phyloP scores from a whole-genome alignment of 1,140 invertebrate species.

The Eufriesea mexicana region DNA sequence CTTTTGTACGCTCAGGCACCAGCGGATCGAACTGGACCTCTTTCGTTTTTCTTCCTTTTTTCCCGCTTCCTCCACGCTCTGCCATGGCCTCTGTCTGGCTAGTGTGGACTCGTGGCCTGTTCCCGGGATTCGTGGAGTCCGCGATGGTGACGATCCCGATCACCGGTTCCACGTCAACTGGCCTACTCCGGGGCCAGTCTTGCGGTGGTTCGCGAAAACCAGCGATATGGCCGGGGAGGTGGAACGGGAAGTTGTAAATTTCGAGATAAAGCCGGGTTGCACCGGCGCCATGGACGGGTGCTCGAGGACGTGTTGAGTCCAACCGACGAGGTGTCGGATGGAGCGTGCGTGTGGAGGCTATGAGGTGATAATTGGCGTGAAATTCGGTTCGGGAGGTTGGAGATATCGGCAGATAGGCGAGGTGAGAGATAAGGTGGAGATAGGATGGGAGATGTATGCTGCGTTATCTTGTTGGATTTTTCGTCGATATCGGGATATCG shows the following conservation, averaged over 20 bases:
- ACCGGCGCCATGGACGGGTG: background rate
- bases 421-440: too few species aligned
- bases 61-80: too few species aligned
- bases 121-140: too few species aligned
- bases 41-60: background rate
- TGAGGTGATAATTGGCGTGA: too few species aligned
- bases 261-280: background rate
- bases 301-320: background rate
- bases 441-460: too few species aligned
- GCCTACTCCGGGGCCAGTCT: background rate
- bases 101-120: background rate
- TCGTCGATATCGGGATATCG: too few species aligned
- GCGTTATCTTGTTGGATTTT: too few species aligned
- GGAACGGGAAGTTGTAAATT: background rate
- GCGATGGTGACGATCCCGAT: background rate
- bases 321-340: background rate
- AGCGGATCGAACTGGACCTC: slow-evolving; percentile 51
- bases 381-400: too few species aligned
- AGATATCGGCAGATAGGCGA: too few species aligned
- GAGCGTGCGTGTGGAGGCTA: background rate
- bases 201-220: background rate
- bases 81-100: background rate
- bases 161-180: background rate
- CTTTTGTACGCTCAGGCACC: slow-evolving; percentile 57
- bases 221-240: too few species aligned